These are phyloP conservation scores for Sinocyclocheilus anophthalmus DNA, from an alignment of 2,113 vertebrate species.

Conservation along the genomic window DNA sequence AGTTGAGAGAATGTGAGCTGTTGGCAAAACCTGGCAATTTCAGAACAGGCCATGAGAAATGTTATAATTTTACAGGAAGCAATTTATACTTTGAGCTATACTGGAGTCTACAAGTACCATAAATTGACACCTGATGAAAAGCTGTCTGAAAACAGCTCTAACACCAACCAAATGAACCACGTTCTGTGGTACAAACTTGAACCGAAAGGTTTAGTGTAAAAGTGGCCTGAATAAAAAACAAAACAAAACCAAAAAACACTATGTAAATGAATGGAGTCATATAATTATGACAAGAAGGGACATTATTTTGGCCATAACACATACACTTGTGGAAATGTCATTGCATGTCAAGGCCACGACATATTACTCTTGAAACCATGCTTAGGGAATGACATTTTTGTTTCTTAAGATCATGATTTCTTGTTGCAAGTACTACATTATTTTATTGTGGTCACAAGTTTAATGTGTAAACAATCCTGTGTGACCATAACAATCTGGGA, in stretches of 20 bases:
- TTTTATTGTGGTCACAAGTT: neutral
- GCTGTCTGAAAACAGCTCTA: neutral
- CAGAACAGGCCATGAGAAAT: neutral
- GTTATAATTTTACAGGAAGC: neutral
- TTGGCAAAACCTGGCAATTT: neutral
- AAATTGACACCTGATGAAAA: neutral
- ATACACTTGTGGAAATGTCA: neutral
- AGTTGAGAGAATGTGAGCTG: slow-evolving; percentile 7
- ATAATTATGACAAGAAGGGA: neutral
- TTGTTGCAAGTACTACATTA: neutral
- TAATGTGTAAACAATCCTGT: neutral
- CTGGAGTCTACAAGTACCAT: neutral
- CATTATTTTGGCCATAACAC: neutral
- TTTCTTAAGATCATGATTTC: too few relatives aligned
- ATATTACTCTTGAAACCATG: neutral
- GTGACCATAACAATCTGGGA: neutral
- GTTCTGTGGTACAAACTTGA: neutral
- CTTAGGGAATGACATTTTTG: neutral
- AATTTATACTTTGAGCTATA: neutral
- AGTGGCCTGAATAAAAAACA: neutral
- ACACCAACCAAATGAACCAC: neutral
- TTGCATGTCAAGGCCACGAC: neutral
- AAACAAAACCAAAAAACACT: neutral
- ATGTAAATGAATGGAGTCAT: neutral
- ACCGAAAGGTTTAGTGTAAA: neutral